These are phyloP conservation scores for Netelia inedita DNA, from an alignment of 2,888 invertebrate species.

Conservation along the genomic window DNA sequence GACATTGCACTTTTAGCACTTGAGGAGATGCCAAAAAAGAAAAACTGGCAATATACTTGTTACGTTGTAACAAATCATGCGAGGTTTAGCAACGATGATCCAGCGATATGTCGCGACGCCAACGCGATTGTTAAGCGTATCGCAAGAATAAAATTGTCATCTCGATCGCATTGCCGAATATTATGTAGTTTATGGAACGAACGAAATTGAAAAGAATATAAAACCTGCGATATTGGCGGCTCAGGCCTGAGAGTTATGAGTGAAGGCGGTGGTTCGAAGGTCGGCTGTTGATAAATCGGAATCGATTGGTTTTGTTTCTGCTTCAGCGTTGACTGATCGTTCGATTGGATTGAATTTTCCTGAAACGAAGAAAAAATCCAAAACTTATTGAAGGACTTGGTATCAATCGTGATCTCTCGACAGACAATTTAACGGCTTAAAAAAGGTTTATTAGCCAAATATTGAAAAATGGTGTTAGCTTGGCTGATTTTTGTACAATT, in stretches of 20 bases:
- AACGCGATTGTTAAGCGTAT: background rate
- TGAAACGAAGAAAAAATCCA: constrained; percentile 65
- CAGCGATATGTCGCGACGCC: constrained; percentile 33
- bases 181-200: background rate
- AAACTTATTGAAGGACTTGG: background rate
- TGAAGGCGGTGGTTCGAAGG: constrained; percentile 88
- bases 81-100: constrained; percentile 31
- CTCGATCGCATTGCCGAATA: background rate
- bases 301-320: constrained; percentile 70
- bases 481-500: too few relatives aligned
- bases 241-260: constrained; percentile 91
- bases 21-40: constrained; percentile 3
- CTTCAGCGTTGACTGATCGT: constrained; percentile 70
- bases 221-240: constrained; percentile 90
- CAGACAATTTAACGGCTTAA: background rate
- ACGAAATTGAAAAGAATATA: background rate
- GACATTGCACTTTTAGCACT: constrained; percentile 5
- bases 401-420: background rate
- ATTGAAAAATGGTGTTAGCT: background rate
- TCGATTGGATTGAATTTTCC: constrained; percentile 67
- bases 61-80: constrained; percentile 22
- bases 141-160: background rate
- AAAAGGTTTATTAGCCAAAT: constrained; percentile 8
- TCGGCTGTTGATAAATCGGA: constrained; percentile 65
- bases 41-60: background rate